Evolutionary conservation across 2,113 vertebrate genomes (phyloP).

Genomic region (Leuciscus idus): DNA sequence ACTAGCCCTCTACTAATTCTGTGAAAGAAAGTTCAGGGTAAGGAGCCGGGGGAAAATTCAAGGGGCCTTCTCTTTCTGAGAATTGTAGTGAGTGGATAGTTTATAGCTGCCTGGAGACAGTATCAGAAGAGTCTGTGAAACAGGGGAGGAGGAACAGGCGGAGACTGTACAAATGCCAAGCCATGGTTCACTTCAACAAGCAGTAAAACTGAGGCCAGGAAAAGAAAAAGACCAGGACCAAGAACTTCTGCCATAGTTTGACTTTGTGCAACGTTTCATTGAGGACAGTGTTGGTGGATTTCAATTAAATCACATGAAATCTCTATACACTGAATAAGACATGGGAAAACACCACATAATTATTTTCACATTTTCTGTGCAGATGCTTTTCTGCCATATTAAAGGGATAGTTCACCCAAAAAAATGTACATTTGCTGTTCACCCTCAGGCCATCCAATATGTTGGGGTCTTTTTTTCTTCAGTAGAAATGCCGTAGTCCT

Average conservation of each 20-base stretch:
- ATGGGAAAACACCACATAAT: neutral
- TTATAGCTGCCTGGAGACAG: constrained; percentile 74
- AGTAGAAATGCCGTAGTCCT: too few relatives aligned
- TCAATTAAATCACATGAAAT: constrained; percentile 14
- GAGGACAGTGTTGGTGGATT: neutral
- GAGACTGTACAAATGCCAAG: constrained; percentile 72
- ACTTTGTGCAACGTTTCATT: constrained; percentile 1
- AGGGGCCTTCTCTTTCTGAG: constrained; percentile 74
- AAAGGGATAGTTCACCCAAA: too few relatives aligned
- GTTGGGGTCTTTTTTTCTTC: too few relatives aligned
- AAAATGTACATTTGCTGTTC: too few relatives aligned
- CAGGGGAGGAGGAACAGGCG: constrained; percentile 61
- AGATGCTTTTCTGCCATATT: neutral
- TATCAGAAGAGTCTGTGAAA: constrained; percentile 66
- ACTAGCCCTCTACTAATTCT: constrained; percentile 59
- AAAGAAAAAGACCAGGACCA: constrained; percentile 65
- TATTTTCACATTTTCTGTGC: neutral
- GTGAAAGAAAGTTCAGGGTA: constrained; percentile 74
- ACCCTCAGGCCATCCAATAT: too few relatives aligned
- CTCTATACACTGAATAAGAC: neutral
- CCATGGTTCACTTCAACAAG: constrained; percentile 76
- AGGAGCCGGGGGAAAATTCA: constrained; percentile 55
- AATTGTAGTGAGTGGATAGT: constrained; percentile 70
- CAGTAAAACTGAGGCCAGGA: constrained; percentile 74
- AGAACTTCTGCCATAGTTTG: constrained; percentile 19